phyloP scores from a whole-genome alignment of 2,888 invertebrate genomes.

The Allygus modestus region DNA sequence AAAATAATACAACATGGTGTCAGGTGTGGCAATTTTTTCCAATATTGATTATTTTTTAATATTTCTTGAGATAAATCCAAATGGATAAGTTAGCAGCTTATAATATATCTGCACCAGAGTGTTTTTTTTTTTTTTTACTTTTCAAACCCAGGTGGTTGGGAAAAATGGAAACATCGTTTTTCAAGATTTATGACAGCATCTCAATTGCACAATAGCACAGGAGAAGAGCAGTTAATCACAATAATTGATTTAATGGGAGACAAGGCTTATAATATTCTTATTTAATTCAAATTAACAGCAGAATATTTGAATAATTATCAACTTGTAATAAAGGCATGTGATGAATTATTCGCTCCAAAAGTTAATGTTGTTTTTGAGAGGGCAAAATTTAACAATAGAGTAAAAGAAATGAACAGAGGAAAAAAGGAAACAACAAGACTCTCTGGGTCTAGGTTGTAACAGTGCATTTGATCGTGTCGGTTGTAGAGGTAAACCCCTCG shows the following conservation, averaged over 20 bases:
- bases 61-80: too few species aligned
- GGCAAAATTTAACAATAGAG: neutral
- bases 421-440: too few species aligned
- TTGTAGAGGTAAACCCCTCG: too few species aligned
- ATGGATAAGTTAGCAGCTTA: neutral
- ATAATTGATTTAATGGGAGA: neutral
- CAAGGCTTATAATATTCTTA: neutral
- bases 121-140: neutral
- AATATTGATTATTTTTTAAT: too few species aligned
- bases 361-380: neutral
- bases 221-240: neutral
- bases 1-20: too few species aligned
- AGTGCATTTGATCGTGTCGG: too few species aligned
- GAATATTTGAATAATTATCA: neutral
- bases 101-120: neutral
- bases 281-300: neutral
- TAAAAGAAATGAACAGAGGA: neutral
- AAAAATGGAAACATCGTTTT: neutral
- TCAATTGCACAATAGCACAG: neutral
- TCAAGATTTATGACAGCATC: neutral
- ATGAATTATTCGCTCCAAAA: neutral
- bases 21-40: too few species aligned
- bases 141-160: neutral
- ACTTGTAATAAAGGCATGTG: neutral
- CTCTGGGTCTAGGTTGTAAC: too few species aligned